Percentiles rank a stretch among this genome's conserved stretches.
These are phyloP conservation scores for Schizothorax lantsangensis DNA, from an alignment of 2,797 vertebrate species.

Conservation along the genomic window DNA sequence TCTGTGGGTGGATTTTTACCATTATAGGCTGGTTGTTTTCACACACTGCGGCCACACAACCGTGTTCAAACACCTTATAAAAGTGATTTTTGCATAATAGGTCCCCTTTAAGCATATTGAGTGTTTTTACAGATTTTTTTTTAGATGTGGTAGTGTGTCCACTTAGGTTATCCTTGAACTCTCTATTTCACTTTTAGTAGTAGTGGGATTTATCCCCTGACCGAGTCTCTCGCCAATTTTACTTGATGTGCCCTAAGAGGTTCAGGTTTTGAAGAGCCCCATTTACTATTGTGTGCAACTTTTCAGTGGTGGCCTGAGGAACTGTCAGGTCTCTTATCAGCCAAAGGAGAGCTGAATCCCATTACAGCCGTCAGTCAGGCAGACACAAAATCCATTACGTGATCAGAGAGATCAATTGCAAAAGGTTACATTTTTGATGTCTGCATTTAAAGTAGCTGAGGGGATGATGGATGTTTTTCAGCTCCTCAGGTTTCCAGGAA, in stretches of 20 bases:
- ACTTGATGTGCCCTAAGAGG: constrained; percentile 60
- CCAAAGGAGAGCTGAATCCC: constrained; percentile 65
- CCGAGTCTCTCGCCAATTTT: constrained; percentile 68
- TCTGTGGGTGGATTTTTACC: too few species aligned
- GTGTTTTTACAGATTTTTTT: background rate
- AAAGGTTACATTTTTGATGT: constrained; percentile 72
- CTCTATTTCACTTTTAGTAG: constrained; percentile 59
- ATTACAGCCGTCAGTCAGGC: constrained; percentile 71
- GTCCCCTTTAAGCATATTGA: background rate
- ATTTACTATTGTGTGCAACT: constrained; percentile 64
- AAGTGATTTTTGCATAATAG: too few species aligned
- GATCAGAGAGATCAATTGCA: constrained; percentile 77
- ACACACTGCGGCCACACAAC: too few species aligned
- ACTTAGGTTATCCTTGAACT: constrained; percentile 52
- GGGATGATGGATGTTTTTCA: constrained; percentile 73
- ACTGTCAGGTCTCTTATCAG: constrained; percentile 68
- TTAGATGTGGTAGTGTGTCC: constrained; percentile 18
- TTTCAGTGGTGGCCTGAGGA: constrained; percentile 62
- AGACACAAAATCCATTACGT: constrained; percentile 72
- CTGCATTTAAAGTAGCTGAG: constrained; percentile 74
- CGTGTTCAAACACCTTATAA: too few species aligned
- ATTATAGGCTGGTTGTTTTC: too few species aligned
- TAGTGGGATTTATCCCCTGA: constrained; percentile 62
- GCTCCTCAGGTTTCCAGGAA: constrained; percentile 67
- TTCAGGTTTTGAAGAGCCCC: constrained; percentile 62